A percentile compares a stretch with the other conserved stretches of the same genome.
Conservation (phyloP, 2,888 invertebrate species). For the Peribatodes rhomboidaria region DNA sequence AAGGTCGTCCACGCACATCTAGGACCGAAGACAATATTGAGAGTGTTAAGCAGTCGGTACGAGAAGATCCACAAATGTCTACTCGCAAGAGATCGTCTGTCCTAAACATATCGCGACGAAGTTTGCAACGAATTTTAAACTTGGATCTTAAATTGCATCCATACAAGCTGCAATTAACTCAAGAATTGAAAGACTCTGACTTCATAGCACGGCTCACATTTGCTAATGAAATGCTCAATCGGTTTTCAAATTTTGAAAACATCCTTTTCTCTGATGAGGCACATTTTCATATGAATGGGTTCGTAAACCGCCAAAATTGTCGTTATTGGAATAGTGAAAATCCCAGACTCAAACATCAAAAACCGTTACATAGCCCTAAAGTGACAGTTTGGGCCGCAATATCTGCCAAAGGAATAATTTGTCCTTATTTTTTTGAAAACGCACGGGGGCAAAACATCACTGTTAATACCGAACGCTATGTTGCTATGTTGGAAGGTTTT, state of each 20-base stretch:
- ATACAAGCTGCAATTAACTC: conserved; percentile 17
- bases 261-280: too few species aligned
- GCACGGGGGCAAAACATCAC: not conserved
- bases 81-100: conserved; percentile 33
- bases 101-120: conserved; percentile 17
- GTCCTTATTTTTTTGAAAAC: not conserved
- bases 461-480: not conserved
- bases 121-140: conserved; percentile 32
- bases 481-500: conserved; percentile 7
- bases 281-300: too few species aligned
- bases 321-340: not conserved
- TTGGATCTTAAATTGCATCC: conserved; percentile 37
- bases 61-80: conserved; percentile 32
- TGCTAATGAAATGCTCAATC: not conserved
- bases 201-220: not conserved
- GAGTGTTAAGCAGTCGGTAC: conserved; percentile 30
- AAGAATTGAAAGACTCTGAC: not conserved
- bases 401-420: not conserved
- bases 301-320: not conserved
- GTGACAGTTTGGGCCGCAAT: not conserved
- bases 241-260: too few species aligned
- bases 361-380: not conserved
- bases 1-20: conserved; percentile 34
- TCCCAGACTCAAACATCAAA: not conserved
- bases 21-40: conserved; percentile 33